Percentiles rank a stretch among this genome's conserved stretches.
These are phyloP conservation scores for Drosophila mimica DNA, from an alignment of 2,888 invertebrate genomes.

Conservation along the genomic window DNA sequence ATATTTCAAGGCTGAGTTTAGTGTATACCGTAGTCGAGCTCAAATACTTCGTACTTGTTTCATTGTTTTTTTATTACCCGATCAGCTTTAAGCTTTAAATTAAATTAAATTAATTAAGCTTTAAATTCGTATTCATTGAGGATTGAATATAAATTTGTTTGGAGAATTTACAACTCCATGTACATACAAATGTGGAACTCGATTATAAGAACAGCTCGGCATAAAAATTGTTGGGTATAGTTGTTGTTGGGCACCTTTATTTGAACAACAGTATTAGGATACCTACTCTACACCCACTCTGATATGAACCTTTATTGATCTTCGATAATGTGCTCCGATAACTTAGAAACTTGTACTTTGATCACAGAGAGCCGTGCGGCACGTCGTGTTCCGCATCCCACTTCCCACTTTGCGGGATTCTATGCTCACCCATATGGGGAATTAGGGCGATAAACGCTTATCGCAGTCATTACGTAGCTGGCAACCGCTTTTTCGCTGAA, in stretches of 20 bases:
- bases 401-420: background rate
- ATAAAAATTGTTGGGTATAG: no score
- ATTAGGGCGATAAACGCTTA: constrained; percentile 44
- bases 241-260: no score
- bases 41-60: no score
- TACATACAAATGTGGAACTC: no score
- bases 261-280: background rate
- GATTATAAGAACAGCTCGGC: no score
- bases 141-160: no score
- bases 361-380: background rate
- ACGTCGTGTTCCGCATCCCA: background rate
- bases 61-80: background rate
- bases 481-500: constrained; percentile 29
- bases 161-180: no score
- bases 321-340: background rate
- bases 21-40: no score
- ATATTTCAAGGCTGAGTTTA: background rate
- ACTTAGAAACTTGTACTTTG: constrained; percentile 31
- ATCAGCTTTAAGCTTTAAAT: background rate
- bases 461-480: constrained; percentile 59
- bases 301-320: background rate
- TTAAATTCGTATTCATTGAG: background rate
- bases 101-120: no score
- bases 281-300: background rate
- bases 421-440: constrained; percentile 18